These are phyloP conservation scores for Lasioglossum pauxillum DNA, from an alignment of 2,888 invertebrate genomes.

Conservation along the genomic window DNA sequence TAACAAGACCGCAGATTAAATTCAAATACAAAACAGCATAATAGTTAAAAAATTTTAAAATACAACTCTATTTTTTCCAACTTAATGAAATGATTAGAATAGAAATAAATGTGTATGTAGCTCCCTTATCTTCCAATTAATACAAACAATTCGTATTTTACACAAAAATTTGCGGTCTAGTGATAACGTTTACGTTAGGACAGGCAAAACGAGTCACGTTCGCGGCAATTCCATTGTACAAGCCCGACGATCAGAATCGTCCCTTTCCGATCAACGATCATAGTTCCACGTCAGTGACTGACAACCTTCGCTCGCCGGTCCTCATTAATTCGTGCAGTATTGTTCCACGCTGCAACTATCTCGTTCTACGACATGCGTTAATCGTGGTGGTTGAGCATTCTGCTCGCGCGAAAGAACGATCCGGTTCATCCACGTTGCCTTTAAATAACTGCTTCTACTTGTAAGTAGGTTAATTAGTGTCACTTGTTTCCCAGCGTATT, in stretches of 20 bases:
- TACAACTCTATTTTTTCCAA: too few species aligned
- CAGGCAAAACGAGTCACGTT: constrained; percentile 29
- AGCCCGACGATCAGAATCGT: constrained; percentile 44
- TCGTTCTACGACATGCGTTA: constrained; percentile 47
- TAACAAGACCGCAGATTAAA: too few species aligned
- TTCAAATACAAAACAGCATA: too few species aligned
- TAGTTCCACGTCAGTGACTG: constrained; percentile 52
- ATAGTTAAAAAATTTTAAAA: too few species aligned
- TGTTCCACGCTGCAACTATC: constrained; percentile 48
- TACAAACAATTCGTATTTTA: too few species aligned
- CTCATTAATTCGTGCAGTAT: constrained; percentile 62
- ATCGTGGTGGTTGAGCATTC: constrained; percentile 44
- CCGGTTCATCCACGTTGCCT: background rate
- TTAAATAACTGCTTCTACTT: background rate
- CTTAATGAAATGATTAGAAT: too few species aligned
- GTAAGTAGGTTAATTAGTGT: background rate
- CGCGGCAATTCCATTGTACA: constrained; percentile 24
- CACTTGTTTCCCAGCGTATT: too few species aligned
- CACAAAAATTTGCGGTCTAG: background rate
- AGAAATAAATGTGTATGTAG: too few species aligned
- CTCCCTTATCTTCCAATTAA: too few species aligned
- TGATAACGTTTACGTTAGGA: constrained; percentile 19
- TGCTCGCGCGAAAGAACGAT: background rate
- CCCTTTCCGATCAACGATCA: constrained; percentile 46
- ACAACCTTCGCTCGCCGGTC: constrained; percentile 51